Base-by-base conservation (phyloP, 1,140 invertebrate genomes). In the Proales similis region DNA sequence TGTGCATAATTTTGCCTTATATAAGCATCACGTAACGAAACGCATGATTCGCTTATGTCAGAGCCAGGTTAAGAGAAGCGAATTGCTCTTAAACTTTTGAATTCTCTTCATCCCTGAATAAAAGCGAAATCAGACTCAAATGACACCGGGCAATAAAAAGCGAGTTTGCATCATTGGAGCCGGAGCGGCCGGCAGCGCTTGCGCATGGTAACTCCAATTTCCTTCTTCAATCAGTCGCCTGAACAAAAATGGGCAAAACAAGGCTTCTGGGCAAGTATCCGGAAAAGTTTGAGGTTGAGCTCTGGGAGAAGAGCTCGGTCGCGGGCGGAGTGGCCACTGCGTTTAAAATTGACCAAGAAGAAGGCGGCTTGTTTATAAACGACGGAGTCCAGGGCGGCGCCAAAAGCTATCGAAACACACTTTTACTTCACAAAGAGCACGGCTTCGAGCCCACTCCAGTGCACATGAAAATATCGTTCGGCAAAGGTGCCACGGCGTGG, bases 391-490 rank as follows among this genome's bases (percentile, higher is more conserved):
- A 71, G 46, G 69, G 69, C 5, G 69, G 68, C 11, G 64, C 66
- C 19, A 67, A 68, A 0, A 67, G 67, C 2, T 71, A 70, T 42
- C 46, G 69, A 49, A 71, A 70, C 36, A 67, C 68, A 3, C 30
- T 71, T 11, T 67, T 68, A 19, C 29, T 71, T 7, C 66, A 70
- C 64, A 36, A 67, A 19, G 66, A 67, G 36, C 65, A 67, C 63
- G 66, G 65, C 3, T 67, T 71, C 26, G 9, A 66, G 14, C 65
- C 65, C 11, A 63, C 53, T 29, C 69, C 68, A 17, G 69, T 69
- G 3, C 38, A 67, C 14, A 67, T 71, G 67, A 70, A 66, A 65
- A 68, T 71, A 19, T 70, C 70, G 9, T 71, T 71, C 62, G 70
- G 70, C 11, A 70, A 71, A 49, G 66, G 63, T 3, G n/a, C 62